Evolutionary conservation across 2,797 vertebrate species (phyloP), one percentile per base, ranked within the genome.

Genomic region (Setipinna tenuifilis): DNA sequence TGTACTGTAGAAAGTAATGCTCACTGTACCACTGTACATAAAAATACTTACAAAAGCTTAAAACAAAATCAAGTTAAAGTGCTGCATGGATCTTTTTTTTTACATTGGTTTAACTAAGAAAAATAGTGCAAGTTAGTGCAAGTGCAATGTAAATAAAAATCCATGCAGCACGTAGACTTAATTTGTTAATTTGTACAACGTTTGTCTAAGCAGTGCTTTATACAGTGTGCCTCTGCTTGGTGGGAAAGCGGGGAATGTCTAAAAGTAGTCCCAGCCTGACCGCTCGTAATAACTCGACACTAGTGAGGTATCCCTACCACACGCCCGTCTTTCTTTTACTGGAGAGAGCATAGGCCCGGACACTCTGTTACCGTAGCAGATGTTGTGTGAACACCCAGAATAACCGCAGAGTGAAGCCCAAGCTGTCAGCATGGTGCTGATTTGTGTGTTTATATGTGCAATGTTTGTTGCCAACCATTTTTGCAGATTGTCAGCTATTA

Each of bases 231-330:
- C 31, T 2, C 50, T 14, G 50, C 80, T 89, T 91, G 90, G 86
- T 87, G 65, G 10, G 28, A 41, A 83, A 7, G 11, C 19, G 90
- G 89, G 85, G 87, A 92, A 92, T 90, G 87, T 92, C 90, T 92
- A 92, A 91, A 94, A 91, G 90, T 89, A 90, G 92, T 86, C 68
- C 85, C 82, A 28, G 62, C 83, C 83, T 14, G 54, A 87, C 82
- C 85, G 83, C 86, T 71, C 86, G 78, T 81, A 57, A 89, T 87
- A 90, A 91, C 89, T 25, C 28, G 0, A 89, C 86, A 84, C 87
- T 48, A 14, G 31, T 44, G 71, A 78, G 5, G 16, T 78, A 44
- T 35, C 71, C 71, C 71, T 12, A n/a, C 31, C 35, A 44, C 71
- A 44, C 71, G 41, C 71, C 71, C 71, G 16, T 41, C 71, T 41